Evolutionary conservation across 2,113 vertebrate genomes (phyloP), one percentile per base, ranked within the genome.

Genomic region (Anser cygnoides): DNA sequence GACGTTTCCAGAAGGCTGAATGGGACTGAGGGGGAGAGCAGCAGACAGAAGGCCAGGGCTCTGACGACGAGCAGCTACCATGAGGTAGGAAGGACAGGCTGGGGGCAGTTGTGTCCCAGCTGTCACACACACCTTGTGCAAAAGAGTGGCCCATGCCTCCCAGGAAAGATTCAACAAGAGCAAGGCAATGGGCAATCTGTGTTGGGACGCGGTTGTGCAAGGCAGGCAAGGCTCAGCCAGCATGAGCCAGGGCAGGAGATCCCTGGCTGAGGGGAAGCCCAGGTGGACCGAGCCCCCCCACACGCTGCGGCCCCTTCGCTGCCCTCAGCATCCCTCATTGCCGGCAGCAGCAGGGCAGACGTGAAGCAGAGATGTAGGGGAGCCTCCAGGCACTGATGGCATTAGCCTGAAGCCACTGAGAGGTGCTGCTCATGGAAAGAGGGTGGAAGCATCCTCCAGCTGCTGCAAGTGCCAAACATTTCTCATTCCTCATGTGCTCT

Each of bases 401-500:
- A 87, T 23, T 87, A 70, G 58, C 71, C 75, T 18, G 46, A 50
- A 87, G 84, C 58, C 37, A 46, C 71, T 7, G 92, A 49, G 81
- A 75, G 88, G 43, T 55, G 85, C 84, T 80, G 79, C 71, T 59
- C 2, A 0, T 2, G 4, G 57, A 85, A 63, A 1, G 6, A 59
- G 49, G 58, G 67, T 57, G 72, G 49, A 59, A 80, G 70, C 65
- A 7, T 76, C 80, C 86, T 89, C 63, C 92, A 90, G 86, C 72
- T 80, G 65, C 88, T 80, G 41, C 90, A 5, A n/a, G 74, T 11
- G 41, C 84, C 81, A 57, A 87, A 6, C 87, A 35, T 35, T 87
- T 33, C 91, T 89, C 74, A 35, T 76, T 18, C 76, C 92, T 84
- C 88, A 5, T 89, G 89, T 85, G 93, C 93, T 90, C 33, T 74